Evolutionary conservation across 1,140 invertebrate species (phyloP).

Genomic region (Metopolophium dirhodum): DNA sequence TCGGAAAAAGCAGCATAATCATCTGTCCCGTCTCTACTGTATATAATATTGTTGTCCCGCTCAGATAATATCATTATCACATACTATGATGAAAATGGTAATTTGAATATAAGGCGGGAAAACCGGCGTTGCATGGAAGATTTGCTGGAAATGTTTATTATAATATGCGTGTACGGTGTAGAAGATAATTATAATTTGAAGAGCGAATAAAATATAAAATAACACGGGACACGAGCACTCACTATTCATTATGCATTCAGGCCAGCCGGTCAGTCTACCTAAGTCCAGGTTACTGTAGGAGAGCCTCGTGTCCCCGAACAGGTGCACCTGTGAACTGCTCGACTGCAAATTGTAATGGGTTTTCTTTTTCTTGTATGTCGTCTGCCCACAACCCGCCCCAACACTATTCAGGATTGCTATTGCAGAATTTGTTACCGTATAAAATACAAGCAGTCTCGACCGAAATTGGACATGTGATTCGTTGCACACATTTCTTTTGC

Average conservation of each 20-base stretch:
- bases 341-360: not conserved
- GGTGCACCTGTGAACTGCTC: not conserved
- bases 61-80: not conserved
- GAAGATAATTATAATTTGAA: not conserved
- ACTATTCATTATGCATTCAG: conserved; percentile 9
- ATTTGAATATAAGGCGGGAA: not conserved
- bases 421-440: not conserved
- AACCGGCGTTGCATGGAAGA: not conserved
- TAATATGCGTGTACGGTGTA: too few species aligned
- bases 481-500: too few species aligned
- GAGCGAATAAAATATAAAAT: not conserved
- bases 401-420: not conserved
- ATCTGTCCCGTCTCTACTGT: not conserved
- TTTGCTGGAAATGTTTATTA: not conserved
- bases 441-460: not conserved
- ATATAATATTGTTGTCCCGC: not conserved
- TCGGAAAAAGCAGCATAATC: not conserved
- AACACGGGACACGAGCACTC: not conserved
- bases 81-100: not conserved
- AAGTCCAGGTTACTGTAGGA: not conserved
- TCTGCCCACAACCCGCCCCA: not conserved
- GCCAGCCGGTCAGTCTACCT: not conserved
- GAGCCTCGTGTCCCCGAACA: not conserved
- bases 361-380: not conserved
- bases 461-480: not conserved